Evolutionary conservation across 2,888 invertebrate genomes (phyloP).

Genomic region (Stratiomys singularior): DNA sequence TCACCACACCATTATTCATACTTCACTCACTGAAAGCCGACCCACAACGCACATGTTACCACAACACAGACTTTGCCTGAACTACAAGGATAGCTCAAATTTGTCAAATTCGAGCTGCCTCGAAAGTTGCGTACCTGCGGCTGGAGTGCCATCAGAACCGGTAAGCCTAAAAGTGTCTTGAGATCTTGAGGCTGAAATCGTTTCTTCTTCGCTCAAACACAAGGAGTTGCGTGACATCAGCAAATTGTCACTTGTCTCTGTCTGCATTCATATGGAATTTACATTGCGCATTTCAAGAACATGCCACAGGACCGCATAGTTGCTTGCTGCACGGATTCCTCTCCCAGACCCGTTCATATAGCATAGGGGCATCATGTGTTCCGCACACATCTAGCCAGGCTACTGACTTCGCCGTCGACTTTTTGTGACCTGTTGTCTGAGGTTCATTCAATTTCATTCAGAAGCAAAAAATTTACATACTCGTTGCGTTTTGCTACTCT

Average conservation of each 20-base stretch:
- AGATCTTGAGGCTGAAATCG: not conserved
- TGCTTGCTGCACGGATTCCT: not conserved
- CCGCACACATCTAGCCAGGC: not conserved
- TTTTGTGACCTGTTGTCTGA: not conserved
- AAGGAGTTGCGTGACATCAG: slow-evolving; percentile 22
- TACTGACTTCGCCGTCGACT: not conserved
- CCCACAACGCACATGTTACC: slow-evolving; percentile 16
- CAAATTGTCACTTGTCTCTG: not conserved
- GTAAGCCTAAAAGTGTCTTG: slow-evolving; percentile 29
- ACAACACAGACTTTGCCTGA: slow-evolving; percentile 1
- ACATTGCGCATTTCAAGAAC: slow-evolving; percentile 13
- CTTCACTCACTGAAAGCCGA: not conserved
- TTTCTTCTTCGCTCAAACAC: not conserved
- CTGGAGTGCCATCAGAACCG: slow-evolving; percentile 24
- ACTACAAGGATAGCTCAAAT: not conserved
- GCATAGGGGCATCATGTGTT: not conserved
- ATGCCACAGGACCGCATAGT: not conserved
- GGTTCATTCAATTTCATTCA: slow-evolving; percentile 8
- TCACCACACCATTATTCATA: not conserved
- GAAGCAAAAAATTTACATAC: not conserved
- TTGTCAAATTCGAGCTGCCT: not conserved
- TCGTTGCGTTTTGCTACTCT: not conserved
- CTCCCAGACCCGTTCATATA: not conserved
- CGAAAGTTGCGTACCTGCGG: slow-evolving; percentile 19
- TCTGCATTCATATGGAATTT: not conserved